Base-by-base conservation (phyloP, 2,888 invertebrate genomes). In the Serripes groenlandicus region DNA sequence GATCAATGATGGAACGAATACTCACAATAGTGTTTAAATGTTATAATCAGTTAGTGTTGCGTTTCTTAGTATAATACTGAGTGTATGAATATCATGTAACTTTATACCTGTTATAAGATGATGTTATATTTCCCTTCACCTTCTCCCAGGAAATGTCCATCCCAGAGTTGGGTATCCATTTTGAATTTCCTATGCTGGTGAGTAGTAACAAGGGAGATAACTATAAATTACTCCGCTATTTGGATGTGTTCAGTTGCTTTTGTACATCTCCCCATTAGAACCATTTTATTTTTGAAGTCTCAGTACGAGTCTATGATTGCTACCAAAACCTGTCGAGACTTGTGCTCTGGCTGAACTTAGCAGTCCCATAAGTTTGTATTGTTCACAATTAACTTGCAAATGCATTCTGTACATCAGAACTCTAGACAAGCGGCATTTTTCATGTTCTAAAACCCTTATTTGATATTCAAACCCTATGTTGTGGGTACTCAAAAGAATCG, bases 111-210 rank as follows among this genome's bases (percentile, higher is more conserved):
- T n/a, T n/a, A n/a, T n/a, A n/a, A n/a, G n/a, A n/a, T n/a, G n/a
- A n/a, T n/a, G n/a, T n/a, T 49, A 49, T 49, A 49, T 49, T 49
- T 49, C 49, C 49, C 49, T 49, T 49, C 49, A 49, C 49, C 64
- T 71, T 62, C 58, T 42, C 62, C 75, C 34, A 86, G 86, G 86
- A 86, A 86, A 86, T 86, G 86, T 86, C 86, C 32, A 86, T 86
- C 64, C 86, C 86, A 35, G 86, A 86, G 75, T 78, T 86, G 74
- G 86, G 86, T 72, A 83, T 86, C 83, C 88, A 88, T 82, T 88
- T 88, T 88, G 89, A 89, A 74, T 82, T 88, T 75, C 89, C 89
- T 11, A 85, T 88, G 81, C 66, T 86, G 89, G 88, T 89, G 85
- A 89, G 89, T 89, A 86, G 69, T 56, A 23, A 54, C 23, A 74